Conservation (phyloP, 2,888 invertebrate species). For the Agonopterix arenella region DNA sequence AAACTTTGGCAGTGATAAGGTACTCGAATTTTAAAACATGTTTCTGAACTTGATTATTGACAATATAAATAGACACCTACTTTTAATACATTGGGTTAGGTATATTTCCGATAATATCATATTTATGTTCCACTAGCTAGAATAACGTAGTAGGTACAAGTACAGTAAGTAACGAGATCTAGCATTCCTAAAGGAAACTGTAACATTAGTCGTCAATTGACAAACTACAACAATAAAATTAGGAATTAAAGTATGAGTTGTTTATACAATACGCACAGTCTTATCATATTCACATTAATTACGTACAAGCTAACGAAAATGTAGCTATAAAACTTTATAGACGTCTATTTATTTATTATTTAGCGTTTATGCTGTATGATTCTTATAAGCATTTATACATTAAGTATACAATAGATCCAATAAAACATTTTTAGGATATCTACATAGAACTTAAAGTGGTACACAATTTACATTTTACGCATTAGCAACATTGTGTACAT, state of each 20-base stretch:
- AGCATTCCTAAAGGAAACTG: constrained; percentile 51
- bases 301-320: constrained; percentile 41
- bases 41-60: not conserved
- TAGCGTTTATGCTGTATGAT: constrained; percentile 23
- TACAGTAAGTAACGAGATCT: constrained; percentile 64
- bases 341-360: constrained; percentile 15
- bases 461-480: not conserved
- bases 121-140: too few species aligned
- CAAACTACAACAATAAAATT: constrained; percentile 37
- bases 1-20: not conserved
- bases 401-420: not conserved
- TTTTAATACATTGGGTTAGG: too few species aligned
- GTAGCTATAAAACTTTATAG: constrained; percentile 19
- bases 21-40: not conserved
- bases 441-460: not conserved
- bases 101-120: too few species aligned
- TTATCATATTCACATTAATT: constrained; percentile 43
- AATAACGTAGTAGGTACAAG: constrained; percentile 3
- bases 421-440: not conserved
- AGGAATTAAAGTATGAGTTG: constrained; percentile 19
- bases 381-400: constrained; percentile 5
- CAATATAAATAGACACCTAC: too few species aligned
- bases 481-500: not conserved
- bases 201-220: constrained; percentile 38
- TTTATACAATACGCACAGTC: constrained; percentile 51